Evolutionary conservation across 2,888 invertebrate species (phyloP), one percentile per base, ranked within the genome.

Genomic region (Drosophila pullipes): DNA sequence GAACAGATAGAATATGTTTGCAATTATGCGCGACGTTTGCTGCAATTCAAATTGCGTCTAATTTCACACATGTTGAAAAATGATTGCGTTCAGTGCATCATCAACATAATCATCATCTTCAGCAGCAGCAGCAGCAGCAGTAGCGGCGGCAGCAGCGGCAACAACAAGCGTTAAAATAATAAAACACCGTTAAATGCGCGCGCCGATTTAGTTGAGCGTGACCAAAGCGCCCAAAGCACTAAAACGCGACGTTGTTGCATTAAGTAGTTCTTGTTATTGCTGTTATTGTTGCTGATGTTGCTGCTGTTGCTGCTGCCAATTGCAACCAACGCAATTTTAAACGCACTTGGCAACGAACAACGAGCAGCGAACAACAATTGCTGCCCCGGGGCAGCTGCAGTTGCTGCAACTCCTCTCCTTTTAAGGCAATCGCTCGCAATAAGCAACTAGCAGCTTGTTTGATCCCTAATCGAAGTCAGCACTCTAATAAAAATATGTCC

Each of bases 101-200:
- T 2, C 35, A 25, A 6, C 37, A 31, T 53, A 22, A n/a, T 35
- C 35, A 22, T 35, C 31, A 1, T 54, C 35, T 3, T 35, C 35
- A 18, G 37, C 54, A 30, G n/a, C 64, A 25, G 28, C 37, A 69
- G 30, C 39, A 30, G 30, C 22, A 22, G 22, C 22, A 22, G 22
- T 1, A 54, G n/a, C 30, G 35, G 28, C 60, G 25, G 28, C 37
- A 61, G 18, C 39, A 57, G 13, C 61, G 22, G 13, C 53, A 59
- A 33, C 44, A 54, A 54, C 18, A 50, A 35, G 60, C 70, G 67
- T 59, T 74, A 54, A 71, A 68, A 58, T 70, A 65, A 78, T 78
- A 78, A 75, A 78, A 68, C 78, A 78, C 70, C 59, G 77, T 78
- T 78, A 75, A 78, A 62, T 64, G 70, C 74, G 71, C 70, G 67